Base-by-base conservation (phyloP, 2,888 invertebrate species). In the Dioctria rufipes region DNA sequence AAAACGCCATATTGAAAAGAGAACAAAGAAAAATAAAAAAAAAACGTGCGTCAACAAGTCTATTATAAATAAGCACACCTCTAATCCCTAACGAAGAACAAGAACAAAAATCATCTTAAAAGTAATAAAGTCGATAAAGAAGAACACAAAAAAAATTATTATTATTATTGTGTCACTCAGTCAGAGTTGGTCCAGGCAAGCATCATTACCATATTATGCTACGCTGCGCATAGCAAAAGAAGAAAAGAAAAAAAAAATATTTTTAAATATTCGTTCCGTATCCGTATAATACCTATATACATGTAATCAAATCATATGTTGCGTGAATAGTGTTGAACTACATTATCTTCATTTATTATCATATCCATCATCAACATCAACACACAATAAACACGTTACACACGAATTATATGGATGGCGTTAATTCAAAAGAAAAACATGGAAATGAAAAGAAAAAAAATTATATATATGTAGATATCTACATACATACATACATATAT, bases 81-180 rank as follows among this genome's bases (percentile, higher is more conserved):
- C 25, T 25, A 25, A 25, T 25, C 25, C 25, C 25, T 25, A 25
- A 25, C 0, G 25, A 25, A 25, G 25, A 25, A 25, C 25, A 25
- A 25, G 25, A 25, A 25, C 25, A 25, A 25, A 25, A 25, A 25
- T 25, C 25, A 58, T 73, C 58, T 73, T 39, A 25, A 54, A n/a
- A 58, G 58, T 58, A 71, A 73, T 73, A 58, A 25, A 73, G 73
- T 73, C 60, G 73, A 13, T 42, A 58, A n/a, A 71, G 8, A 39
- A 25, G 46, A 39, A 25, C 25, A 25, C 25, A 25, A 25, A 25
- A 25, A 25, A 25, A 25, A 25, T 25, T 25, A 25, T 25, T 25
- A 25, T 25, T 25, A 25, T 25, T 25, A 25, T 25, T 25, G 25
- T 25, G 25, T 25, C 25, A 25, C 1, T 25, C 25, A 25, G 25